Evolutionary conservation across 1,140 invertebrate species (phyloP).

Genomic region (Campoletis sonorensis): DNA sequence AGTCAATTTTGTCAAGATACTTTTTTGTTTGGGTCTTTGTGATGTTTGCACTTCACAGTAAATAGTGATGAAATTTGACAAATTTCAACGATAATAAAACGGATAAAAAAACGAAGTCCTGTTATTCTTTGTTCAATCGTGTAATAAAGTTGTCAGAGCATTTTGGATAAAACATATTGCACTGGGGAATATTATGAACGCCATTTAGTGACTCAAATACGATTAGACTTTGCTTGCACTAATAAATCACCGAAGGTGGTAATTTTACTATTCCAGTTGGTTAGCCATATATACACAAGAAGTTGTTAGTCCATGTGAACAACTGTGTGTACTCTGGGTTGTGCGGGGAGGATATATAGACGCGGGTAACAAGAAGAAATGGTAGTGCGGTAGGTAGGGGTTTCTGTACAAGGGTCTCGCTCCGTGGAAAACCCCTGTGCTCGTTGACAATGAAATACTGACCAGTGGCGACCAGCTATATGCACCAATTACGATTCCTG

Average conservation of each 20-base stretch:
- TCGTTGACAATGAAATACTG: conserved; percentile 43
- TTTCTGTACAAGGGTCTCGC: conserved; percentile 41
- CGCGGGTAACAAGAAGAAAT: conserved; percentile 60
- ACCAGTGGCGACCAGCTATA: conserved; percentile 25
- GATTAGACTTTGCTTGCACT: background rate
- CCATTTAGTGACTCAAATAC: background rate
- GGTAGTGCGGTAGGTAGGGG: conserved; percentile 51
- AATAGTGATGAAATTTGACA: too few relatives aligned
- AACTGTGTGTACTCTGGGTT: background rate
- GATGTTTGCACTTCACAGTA: too few relatives aligned
- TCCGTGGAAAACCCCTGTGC: conserved; percentile 52
- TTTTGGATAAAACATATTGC: too few relatives aligned
- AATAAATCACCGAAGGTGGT: background rate
- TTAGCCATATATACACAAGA: background rate
- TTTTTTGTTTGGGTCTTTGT: too few relatives aligned
- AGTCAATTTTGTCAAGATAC: too few relatives aligned
- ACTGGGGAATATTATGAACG: background rate
- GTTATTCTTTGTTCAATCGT: too few relatives aligned
- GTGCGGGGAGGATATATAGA: conserved; percentile 47
- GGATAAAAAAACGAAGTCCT: too few relatives aligned
- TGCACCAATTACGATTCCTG: conserved; percentile 42
- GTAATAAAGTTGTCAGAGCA: too few relatives aligned
- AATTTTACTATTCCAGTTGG: conserved; percentile 9
- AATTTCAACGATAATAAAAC: too few relatives aligned
- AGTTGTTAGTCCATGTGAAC: background rate